Conservation (phyloP, 1,140 invertebrate genomes). For the Diorhabda carinulata region DNA sequence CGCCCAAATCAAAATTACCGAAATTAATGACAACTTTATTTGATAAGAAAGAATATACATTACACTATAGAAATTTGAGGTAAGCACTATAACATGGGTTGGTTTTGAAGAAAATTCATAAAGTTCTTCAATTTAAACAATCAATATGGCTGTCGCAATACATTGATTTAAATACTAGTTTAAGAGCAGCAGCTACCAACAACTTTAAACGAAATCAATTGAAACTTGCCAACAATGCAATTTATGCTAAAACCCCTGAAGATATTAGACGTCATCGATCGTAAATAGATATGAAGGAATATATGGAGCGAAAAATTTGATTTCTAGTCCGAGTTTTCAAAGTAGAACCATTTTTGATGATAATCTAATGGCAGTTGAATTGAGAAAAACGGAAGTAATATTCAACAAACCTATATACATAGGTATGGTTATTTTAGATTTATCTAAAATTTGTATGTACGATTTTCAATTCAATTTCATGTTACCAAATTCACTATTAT, state of each 20-base stretch:
- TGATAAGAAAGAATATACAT: constrained; percentile 31
- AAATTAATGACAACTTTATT: constrained; percentile 24
- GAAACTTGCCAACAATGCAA: constrained; percentile 43
- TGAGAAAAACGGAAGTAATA: constrained; percentile 37
- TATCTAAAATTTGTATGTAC: constrained; percentile 34
- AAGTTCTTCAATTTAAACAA: constrained; percentile 53
- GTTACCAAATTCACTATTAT: neutral
- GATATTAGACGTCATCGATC: too few species aligned
- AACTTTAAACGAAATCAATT: constrained; percentile 47
- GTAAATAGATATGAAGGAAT: constrained; percentile 38
- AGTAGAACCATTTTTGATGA: constrained; percentile 31
- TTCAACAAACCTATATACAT: constrained; percentile 48
- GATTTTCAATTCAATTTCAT: constrained; percentile 34
- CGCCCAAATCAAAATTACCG: constrained; percentile 13
- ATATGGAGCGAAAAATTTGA: constrained; percentile 16
- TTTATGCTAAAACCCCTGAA: constrained; percentile 51
- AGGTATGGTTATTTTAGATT: constrained; percentile 47
- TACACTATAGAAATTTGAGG: constrained; percentile 52
- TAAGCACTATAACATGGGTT: constrained; percentile 50
- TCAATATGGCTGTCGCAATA: constrained; percentile 47
- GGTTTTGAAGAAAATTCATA: constrained; percentile 50
- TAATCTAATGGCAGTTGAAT: constrained; percentile 44
- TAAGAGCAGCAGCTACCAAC: constrained; percentile 38
- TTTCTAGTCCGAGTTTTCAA: constrained; percentile 30
- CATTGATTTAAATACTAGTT: constrained; percentile 30